Percentiles rank a stretch among this genome's conserved stretches.
Conservation (phyloP, 2,113 vertebrate species). For the Conger conger region DNA sequence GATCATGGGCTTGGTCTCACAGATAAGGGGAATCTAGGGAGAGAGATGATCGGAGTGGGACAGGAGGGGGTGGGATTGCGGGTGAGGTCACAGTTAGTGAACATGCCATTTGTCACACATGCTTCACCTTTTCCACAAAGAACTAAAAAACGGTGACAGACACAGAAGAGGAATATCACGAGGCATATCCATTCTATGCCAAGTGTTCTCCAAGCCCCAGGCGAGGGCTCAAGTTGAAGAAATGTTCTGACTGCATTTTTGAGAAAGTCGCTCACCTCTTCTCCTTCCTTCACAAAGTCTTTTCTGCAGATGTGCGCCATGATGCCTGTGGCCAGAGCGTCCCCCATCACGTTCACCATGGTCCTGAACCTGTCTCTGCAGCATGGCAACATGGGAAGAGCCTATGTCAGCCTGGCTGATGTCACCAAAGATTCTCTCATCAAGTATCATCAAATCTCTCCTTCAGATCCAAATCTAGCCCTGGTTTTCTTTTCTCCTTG, state of each 20-base stretch:
- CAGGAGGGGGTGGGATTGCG: conserved; percentile 44
- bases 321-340: conserved; percentile 90
- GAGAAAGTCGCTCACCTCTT: conserved; percentile 73
- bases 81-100: conserved; percentile 8
- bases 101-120: no score
- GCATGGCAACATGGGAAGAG: conserved; percentile 23
- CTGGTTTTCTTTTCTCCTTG: no score
- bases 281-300: conserved; percentile 86
- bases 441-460: no score
- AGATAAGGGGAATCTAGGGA: conserved; percentile 81
- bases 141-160: no score
- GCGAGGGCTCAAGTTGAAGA: no score
- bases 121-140: no score
- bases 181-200: no score
- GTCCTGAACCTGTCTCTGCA: conserved; percentile 93
- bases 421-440: not conserved
- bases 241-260: not conserved
- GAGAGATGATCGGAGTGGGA: not conserved
- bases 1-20: conserved; percentile 86
- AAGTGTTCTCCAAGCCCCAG: no score
- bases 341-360: conserved; percentile 97
- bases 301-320: conserved; percentile 97
- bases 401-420: not conserved
- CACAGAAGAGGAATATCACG: no score
- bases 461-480: no score